Percentiles rank a stretch among this genome's conserved stretches.
Conservation (phyloP, 2,888 invertebrate species). For the Eristalis intricaria region DNA sequence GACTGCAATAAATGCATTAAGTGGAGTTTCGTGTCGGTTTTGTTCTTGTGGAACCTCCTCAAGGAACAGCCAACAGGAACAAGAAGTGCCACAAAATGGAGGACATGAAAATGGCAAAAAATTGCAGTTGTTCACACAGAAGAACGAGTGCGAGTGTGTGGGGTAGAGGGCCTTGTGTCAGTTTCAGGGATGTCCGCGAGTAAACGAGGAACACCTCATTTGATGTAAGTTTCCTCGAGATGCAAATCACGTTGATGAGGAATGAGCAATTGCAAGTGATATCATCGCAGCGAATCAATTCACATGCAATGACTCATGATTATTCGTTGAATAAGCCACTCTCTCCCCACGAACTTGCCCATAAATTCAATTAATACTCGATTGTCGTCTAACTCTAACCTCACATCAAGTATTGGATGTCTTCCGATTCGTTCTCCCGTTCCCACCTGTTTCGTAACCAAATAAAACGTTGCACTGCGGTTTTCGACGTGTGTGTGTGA, state of each 20-base stretch:
- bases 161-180: background rate
- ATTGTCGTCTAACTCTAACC: background rate
- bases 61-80: background rate
- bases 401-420: background rate
- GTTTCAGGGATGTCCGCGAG: background rate
- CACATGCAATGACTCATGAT: background rate
- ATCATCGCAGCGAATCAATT: no score
- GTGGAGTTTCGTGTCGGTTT: slow-evolving; percentile 30
- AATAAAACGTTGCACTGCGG: slow-evolving; percentile 14
- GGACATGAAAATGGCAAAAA: background rate
- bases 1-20: slow-evolving; percentile 53
- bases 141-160: background rate
- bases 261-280: no score
- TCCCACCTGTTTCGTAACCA: slow-evolving; percentile 21
- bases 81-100: no score
- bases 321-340: background rate
- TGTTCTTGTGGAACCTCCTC: background rate
- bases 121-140: background rate
- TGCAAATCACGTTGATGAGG: no score
- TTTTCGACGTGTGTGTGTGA: slow-evolving; percentile 1
- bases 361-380: background rate
- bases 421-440: background rate
- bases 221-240: no score
- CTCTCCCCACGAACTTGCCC: background rate
- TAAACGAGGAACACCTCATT: no score